Evolutionary conservation across 2,113 vertebrate species (phyloP), one percentile per base, ranked within the genome.

Genomic region (Rhombomys opimus): DNA sequence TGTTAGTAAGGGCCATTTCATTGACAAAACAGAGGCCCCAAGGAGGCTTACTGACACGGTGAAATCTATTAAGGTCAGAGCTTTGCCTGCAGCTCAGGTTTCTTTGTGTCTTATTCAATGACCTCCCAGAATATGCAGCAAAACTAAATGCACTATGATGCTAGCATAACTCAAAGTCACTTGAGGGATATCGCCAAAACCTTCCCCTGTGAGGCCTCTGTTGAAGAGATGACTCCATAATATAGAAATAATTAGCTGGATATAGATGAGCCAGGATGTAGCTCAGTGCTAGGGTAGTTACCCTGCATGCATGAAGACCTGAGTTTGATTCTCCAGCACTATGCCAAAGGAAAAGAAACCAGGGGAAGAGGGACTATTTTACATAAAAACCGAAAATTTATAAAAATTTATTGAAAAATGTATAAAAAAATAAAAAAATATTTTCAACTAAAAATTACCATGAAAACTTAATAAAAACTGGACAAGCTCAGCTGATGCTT

Each of bases 401-500:
- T 92, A 57, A 41, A 41, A 41, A 41, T 41, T 41, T 41, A 41
- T 41, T 41, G 41, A 41, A 41, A 41, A 41, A 41, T 41, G 41
- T 41, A 41, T 2, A 41, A 41, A 41, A 41, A 41, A 41, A 41
- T 41, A 41, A 41, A 41, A 41, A 41, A 57, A 57, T 57, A 15
- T 57, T 14, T 91, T 91, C 13, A 65, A 25, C 5, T 57, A 96
- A 95, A 94, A 96, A 73, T 52, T 70, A 57, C 57, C 30, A 70
- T 5, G 18, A 96, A 95, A 90, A 81, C 25, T 63, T 38, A 95
- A 46, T 76, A 89, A 93, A 94, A 88, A 85, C 7, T 35, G 32
- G 5, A 89, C n/a, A 87, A 50, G 38, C 30, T 87, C 78, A 59
- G 91, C 70, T 59, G 54, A 67, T 46, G 41, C 46, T 86, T 93